phyloP scores from a whole-genome alignment of 1,140 invertebrate genomes.

The Drosophila sturtevanti region DNA sequence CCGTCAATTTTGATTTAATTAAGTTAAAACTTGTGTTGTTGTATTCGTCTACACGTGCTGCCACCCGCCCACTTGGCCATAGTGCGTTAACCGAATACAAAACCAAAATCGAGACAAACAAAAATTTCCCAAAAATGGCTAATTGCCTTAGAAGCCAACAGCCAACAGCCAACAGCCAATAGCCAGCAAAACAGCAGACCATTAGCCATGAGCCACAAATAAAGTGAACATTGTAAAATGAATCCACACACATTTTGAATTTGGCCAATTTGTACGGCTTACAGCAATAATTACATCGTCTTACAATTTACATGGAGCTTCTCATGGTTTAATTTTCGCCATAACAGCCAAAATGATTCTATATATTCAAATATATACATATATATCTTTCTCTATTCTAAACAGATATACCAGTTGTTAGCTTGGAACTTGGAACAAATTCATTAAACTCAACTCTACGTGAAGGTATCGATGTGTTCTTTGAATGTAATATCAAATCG shows the following conservation, averaged over 20 bases:
- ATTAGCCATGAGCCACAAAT: not conserved
- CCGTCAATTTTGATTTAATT: constrained; percentile 74
- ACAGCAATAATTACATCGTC: constrained; percentile 69
- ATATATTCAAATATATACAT: not conserved
- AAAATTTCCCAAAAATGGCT: constrained; percentile 13
- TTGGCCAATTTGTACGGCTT: constrained; percentile 80
- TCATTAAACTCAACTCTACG: constrained; percentile 89
- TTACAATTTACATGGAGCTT: not conserved
- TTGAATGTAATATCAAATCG: constrained; percentile 94
- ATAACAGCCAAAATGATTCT: constrained; percentile 6
- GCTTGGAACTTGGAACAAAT: constrained; percentile 90
- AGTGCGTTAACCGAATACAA: not conserved
- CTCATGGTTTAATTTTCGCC: not conserved
- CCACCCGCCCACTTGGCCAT: constrained; percentile 5
- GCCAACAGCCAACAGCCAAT: not conserved
- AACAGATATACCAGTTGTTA: constrained; percentile 91
- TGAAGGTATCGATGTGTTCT: constrained; percentile 94
- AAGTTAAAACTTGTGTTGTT: constrained; percentile 56
- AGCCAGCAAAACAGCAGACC: not conserved
- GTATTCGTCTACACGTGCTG: not conserved
- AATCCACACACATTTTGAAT: constrained; percentile 45
- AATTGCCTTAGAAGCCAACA: constrained; percentile 16
- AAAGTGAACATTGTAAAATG: not conserved
- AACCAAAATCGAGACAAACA: constrained; percentile 27
- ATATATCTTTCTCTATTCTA: not conserved